Evolutionary conservation across 1,140 invertebrate genomes (phyloP).

Genomic region (Macrocentrus cingulum): DNA sequence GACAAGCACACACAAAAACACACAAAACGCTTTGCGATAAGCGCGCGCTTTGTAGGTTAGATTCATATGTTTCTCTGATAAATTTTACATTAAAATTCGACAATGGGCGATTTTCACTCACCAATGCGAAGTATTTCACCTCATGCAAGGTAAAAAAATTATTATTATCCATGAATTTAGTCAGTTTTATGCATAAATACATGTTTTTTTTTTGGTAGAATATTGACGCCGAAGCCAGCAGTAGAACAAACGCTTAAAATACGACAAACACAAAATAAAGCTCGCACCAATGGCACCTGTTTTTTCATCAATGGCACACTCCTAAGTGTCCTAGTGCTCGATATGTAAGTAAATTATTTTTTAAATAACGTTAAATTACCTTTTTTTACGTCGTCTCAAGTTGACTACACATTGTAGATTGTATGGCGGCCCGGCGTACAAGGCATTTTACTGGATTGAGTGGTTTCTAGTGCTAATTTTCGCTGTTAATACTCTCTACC

Average conservation of each 20-base stretch:
- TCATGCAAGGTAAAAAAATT: conserved; percentile 41
- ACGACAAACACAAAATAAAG: conserved; percentile 41
- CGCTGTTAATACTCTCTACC: conserved; percentile 45
- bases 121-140: conserved; percentile 47
- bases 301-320: conserved; percentile 45
- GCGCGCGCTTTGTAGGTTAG: too few relatives aligned
- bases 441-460: conserved; percentile 47
- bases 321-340: conserved; percentile 41
- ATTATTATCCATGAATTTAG: neutral
- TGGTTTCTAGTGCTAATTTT: conserved; percentile 47
- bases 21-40: too few relatives aligned
- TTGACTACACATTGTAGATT: conserved; percentile 31
- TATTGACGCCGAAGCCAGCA: conserved; percentile 47
- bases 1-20: too few relatives aligned
- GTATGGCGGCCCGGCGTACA: conserved; percentile 42
- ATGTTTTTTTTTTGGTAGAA: conserved; percentile 27
- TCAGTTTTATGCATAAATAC: neutral
- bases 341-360: conserved; percentile 38
- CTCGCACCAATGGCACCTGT: conserved; percentile 44
- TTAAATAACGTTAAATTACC: neutral
- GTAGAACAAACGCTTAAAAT: conserved; percentile 46
- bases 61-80: too few relatives aligned
- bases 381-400: neutral
- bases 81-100: too few relatives aligned
- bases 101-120: conserved; percentile 47